Conservation (phyloP, 2,797 vertebrate genomes). For the Leptatherina wallacei region DNA sequence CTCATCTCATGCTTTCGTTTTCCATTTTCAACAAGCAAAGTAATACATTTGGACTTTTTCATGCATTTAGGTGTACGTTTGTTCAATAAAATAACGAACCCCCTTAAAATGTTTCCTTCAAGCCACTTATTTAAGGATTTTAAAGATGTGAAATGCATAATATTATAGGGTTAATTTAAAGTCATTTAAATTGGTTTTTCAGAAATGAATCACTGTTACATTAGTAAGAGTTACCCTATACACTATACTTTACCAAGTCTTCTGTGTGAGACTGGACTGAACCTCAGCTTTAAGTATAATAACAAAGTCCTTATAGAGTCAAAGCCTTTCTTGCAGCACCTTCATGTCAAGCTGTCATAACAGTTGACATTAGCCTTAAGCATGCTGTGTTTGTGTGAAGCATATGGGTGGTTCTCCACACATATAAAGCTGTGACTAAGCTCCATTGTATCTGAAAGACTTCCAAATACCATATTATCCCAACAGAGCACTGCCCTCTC, state of each 20-base stretch:
- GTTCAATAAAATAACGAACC: not conserved
- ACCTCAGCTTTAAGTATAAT: not conserved
- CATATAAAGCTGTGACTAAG: not conserved
- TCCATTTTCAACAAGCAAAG: not conserved
- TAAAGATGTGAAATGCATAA: not conserved
- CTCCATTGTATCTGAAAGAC: not conserved
- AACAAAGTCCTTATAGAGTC: not conserved
- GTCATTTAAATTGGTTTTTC: not conserved
- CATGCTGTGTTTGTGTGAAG: not conserved
- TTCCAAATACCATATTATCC: not conserved
- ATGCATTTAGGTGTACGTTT: not conserved
- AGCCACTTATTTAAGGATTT: not conserved
- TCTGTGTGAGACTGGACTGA: not conserved
- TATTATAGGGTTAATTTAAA: not conserved
- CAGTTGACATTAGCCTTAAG: not conserved
- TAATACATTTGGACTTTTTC: no score
- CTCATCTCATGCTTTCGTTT: conserved; percentile 14
- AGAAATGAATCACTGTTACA: not conserved
- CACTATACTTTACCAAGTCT: not conserved
- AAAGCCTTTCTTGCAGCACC: not conserved
- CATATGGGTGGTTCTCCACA: not conserved
- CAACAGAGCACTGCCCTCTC: not conserved
- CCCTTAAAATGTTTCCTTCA: not conserved
- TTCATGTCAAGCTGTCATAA: not conserved
- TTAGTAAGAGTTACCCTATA: not conserved